These are phyloP conservation scores for Sebastes melanostomus DNA, from an alignment of 2,797 vertebrate species.

Conservation along the genomic window DNA sequence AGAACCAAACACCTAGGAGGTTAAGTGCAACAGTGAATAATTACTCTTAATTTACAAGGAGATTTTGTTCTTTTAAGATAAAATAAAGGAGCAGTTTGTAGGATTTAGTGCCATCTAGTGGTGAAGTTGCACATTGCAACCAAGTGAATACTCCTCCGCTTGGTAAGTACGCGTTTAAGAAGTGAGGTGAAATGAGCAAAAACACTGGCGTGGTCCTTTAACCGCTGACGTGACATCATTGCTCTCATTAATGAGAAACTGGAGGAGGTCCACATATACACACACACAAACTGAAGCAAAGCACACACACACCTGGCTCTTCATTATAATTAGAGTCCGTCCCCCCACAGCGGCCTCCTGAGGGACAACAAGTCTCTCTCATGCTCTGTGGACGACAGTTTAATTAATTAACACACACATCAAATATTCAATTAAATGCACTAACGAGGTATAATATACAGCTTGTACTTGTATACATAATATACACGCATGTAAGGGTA, in stretches of 20 bases:
- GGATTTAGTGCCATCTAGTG: too few relatives aligned
- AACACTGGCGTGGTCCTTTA: neutral
- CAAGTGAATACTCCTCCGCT: too few relatives aligned
- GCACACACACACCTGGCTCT: constrained; percentile 40
- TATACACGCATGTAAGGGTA: neutral
- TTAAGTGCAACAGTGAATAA: neutral
- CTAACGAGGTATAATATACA: neutral
- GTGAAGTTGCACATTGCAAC: too few relatives aligned
- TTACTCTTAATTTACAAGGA: neutral
- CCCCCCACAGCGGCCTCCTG: constrained; percentile 65
- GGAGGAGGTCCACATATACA: constrained; percentile 22
- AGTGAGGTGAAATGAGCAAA: neutral
- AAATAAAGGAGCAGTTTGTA: too few relatives aligned
- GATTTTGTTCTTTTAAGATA: neutral
- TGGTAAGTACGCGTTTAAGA: neutral
- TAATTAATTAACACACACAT: constrained; percentile 43
- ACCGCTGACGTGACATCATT: constrained; percentile 3
- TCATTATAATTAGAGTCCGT: constrained; percentile 60
- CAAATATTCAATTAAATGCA: neutral
- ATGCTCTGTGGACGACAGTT: constrained; percentile 49
- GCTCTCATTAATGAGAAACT: constrained; percentile 17
- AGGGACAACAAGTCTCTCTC: constrained; percentile 41
- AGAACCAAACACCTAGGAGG: too few relatives aligned
- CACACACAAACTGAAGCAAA: constrained; percentile 21
- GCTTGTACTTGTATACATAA: neutral